These are phyloP conservation scores for Callipepla californica DNA, from an alignment of 2,113 vertebrate genomes.

Conservation along the genomic window DNA sequence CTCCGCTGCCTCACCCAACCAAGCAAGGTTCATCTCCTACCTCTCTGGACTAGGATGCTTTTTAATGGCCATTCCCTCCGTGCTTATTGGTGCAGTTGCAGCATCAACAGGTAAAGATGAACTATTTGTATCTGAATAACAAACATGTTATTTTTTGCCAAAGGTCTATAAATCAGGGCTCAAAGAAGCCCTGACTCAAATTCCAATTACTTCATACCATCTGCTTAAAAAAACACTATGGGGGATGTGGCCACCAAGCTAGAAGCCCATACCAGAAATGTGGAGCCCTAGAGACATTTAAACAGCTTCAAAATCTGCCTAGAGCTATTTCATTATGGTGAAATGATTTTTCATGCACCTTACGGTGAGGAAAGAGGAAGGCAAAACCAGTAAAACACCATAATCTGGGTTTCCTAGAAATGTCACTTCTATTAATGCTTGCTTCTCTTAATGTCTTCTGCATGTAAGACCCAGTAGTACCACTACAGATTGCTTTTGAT, in stretches of 20 bases:
- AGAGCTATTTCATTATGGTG: neutral
- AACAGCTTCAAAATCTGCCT: neutral
- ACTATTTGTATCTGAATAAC: neutral
- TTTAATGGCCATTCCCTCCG: slow-evolving; percentile 80
- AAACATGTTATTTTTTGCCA: neutral
- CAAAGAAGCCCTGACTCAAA: neutral
- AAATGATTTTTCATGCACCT: neutral
- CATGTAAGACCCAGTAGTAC: neutral
- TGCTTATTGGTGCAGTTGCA: slow-evolving; percentile 83
- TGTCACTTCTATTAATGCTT: neutral
- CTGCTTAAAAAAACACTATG: neutral
- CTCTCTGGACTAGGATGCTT: slow-evolving; percentile 78
- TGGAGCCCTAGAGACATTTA: neutral
- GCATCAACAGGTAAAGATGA: slow-evolving; percentile 80
- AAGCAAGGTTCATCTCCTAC: slow-evolving; percentile 82
- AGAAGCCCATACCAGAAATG: neutral
- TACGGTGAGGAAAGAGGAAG: neutral
- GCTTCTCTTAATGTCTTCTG: neutral
- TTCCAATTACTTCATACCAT: neutral
- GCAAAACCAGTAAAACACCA: neutral
- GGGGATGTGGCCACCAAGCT: neutral
- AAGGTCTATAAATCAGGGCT: neutral
- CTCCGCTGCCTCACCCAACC: slow-evolving; percentile 76
- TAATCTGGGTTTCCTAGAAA: neutral
- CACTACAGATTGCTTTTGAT: neutral